Evolutionary conservation across 2,113 vertebrate species (phyloP), one percentile per base, ranked within the genome.

Genomic region (Sakesphorus luctuosus): DNA sequence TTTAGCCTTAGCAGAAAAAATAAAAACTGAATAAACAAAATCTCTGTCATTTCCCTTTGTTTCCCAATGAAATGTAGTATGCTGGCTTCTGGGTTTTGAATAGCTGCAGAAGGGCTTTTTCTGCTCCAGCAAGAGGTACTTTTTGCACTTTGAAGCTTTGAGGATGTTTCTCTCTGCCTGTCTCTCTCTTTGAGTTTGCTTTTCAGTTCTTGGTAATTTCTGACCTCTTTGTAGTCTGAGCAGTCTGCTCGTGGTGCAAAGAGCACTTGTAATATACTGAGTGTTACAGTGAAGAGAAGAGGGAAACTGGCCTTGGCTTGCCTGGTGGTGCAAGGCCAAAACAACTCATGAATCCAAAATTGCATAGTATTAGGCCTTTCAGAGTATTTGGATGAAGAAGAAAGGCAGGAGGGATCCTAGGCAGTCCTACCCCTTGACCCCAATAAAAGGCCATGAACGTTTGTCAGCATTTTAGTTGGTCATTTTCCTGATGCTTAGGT

Each of bases 401-500:
- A 94, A 96, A 96, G 66, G 89, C 69, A 38, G 50, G 67, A 91
- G 53, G 62, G 71, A 85, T 95, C 74, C 77, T 95, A 77, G 94
- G 77, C 91, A 94, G 81, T 73, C 61, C 89, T 96, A 94, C 87
- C 94, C 93, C 93, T 84, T 97, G 93, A 96, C 95, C 95, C 93
- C 93, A 94, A 65, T 96, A 94, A 97, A 96, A 94, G 78, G 59
- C 90, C 84, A 74, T 50, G 94, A 94, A 55, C 55, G 59, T 93
- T 96, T 19, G 33, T 96, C 96, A 96, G 96, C 93, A 83, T 96
- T 96, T 95, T 66, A 77, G 89, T 76, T 93, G 94, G 93, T 94
- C 91, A 81, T 95, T 96, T 97, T 94, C 93, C 79, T 96, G 78
- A 96, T 96, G 95, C 94, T 97, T 94, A 36, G 93, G 96, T 96